A percentile compares a stretch with the other conserved stretches of the same genome.
These are phyloP conservation scores for Chaetops frenatus DNA, from an alignment of 2,113 vertebrate genomes.

Conservation along the genomic window DNA sequence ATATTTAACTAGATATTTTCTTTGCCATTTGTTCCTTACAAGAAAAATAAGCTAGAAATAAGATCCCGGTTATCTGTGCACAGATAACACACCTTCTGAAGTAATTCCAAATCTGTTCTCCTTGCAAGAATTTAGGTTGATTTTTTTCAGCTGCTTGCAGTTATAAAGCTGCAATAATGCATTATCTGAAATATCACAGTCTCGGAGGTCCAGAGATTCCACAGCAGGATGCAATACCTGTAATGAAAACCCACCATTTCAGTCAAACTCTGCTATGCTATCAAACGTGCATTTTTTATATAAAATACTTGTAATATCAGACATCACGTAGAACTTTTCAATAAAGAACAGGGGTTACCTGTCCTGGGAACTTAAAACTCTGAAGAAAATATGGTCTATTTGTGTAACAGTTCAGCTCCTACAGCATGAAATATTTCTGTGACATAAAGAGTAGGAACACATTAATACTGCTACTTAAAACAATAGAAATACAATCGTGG, in stretches of 20 bases:
- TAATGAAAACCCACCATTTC: slow-evolving; percentile 2
- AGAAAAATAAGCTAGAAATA: neutral
- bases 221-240: slow-evolving; percentile 81
- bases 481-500: neutral
- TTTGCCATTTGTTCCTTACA: neutral
- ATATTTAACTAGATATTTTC: neutral
- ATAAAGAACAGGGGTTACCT: neutral
- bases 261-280: neutral
- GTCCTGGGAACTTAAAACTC: neutral
- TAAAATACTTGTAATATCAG: neutral
- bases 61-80: neutral
- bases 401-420: neutral
- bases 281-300: neutral
- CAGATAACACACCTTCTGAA: slow-evolving; percentile 72
- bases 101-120: slow-evolving; percentile 71
- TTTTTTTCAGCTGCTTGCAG: slow-evolving; percentile 75
- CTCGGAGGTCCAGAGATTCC: slow-evolving; percentile 74
- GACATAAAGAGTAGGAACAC: neutral
- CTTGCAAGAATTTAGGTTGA: slow-evolving; percentile 73
- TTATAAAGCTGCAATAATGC: slow-evolving; percentile 72
- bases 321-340: neutral
- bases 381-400: neutral
- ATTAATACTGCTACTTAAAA: neutral
- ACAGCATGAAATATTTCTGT: neutral
- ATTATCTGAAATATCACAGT: slow-evolving; percentile 79